Evolutionary conservation across 30 jellyfish, hydroid and myxozoan genomes (phyloP).

Genomic region (Turritopsis rubra): DNA sequence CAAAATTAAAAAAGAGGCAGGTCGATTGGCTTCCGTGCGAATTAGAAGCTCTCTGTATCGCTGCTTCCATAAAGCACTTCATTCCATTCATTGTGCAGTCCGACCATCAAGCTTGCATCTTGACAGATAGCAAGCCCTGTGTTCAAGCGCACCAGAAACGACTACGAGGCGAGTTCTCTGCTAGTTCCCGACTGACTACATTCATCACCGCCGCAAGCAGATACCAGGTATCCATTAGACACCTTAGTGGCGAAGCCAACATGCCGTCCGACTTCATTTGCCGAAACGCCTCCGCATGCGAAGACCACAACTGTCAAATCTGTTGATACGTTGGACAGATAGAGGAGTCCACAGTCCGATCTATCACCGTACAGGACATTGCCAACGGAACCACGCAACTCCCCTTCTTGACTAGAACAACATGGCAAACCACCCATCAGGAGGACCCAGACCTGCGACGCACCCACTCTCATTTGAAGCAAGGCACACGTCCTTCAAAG

Average conservation of each 20-base stretch:
- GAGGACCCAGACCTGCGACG: neutral
- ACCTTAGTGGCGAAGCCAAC: no score
- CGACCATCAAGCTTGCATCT: conserved; percentile 17
- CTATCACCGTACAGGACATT: neutral
- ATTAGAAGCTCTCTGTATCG: conserved; percentile 49
- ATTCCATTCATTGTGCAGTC: conserved; percentile 52
- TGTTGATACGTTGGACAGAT: conserved; percentile 8
- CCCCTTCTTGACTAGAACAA: conserved; percentile 4
- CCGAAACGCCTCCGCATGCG: conserved; percentile 9
- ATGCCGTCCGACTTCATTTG: neutral
- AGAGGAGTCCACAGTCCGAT: neutral
- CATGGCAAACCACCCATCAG: conserved; percentile 3
- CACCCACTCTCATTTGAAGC: neutral
- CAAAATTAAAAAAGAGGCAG: conserved; percentile 42
- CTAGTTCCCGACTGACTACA: conserved; percentile 43
- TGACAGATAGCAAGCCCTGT: conserved; percentile 54
- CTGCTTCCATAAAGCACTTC: conserved; percentile 40
- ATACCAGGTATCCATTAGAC: neutral
- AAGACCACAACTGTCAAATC: conserved; percentile 3
- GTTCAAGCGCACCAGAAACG: conserved; percentile 45
- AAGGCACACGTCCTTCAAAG: conserved; percentile 17
- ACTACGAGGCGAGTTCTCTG: conserved; percentile 34
- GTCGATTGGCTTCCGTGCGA: conserved; percentile 50
- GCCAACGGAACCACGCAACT: neutral
- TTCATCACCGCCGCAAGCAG: conserved; percentile 35